Evolutionary conservation across 2,113 vertebrate species (phyloP).

Genomic region (Pelmatolapia mariae): DNA sequence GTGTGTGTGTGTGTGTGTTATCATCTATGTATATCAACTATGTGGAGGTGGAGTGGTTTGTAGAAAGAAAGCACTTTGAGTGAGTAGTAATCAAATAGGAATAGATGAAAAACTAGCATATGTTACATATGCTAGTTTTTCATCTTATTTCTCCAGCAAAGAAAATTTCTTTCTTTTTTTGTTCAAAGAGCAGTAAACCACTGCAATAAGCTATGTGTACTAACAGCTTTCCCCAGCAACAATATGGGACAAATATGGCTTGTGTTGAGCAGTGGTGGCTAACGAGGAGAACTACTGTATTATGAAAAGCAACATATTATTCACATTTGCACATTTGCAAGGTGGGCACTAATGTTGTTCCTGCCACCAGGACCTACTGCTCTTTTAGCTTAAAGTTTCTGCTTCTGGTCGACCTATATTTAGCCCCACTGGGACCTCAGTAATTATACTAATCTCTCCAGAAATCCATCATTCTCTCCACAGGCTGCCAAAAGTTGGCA

Average conservation of each 20-base stretch:
- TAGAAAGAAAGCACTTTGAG: neutral
- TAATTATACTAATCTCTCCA: conserved; percentile 59
- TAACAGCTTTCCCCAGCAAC: neutral
- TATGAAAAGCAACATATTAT: conserved; percentile 20
- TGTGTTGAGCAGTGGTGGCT: neutral
- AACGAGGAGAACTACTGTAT: neutral
- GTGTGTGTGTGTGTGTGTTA: neutral
- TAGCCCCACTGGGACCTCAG: conserved; percentile 30
- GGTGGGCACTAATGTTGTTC: conserved; percentile 33
- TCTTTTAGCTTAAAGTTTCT: conserved; percentile 8
- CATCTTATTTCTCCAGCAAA: neutral
- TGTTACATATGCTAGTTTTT: neutral
- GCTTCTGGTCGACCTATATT: conserved; percentile 45
- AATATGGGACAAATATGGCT: neutral
- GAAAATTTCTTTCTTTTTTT: neutral
- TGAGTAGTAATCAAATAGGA: neutral
- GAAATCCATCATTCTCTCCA: conserved; percentile 43
- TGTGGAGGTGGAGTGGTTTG: neutral
- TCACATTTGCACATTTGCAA: conserved; percentile 34
- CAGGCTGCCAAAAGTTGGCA: conserved; percentile 43
- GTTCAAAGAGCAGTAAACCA: neutral
- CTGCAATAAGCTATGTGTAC: neutral
- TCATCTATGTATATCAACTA: neutral
- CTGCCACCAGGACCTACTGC: conserved; percentile 10
- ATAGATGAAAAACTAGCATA: neutral